Percentiles rank a stretch among this genome's conserved stretches.
Conservation (phyloP, 2,113 vertebrate genomes). For the Uria lomvia region DNA sequence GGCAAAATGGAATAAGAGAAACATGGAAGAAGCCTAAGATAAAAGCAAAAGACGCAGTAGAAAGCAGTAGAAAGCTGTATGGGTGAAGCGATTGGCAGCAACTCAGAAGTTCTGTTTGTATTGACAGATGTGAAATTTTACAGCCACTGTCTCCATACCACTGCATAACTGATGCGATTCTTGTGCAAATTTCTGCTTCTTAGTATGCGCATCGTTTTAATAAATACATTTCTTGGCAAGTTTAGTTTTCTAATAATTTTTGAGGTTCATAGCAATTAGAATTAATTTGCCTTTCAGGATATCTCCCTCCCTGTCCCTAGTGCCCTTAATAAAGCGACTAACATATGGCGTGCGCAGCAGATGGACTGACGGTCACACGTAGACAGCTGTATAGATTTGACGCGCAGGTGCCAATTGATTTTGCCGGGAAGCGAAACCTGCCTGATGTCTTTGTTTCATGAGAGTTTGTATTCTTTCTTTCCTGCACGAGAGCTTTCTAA, state of each 20-base stretch:
- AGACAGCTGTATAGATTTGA: neutral
- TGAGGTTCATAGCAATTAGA: constrained; percentile 12
- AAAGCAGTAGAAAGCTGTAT: neutral
- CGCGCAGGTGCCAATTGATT: neutral
- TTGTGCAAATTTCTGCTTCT: neutral
- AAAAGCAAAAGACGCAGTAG: neutral
- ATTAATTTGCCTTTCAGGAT: constrained; percentile 14
- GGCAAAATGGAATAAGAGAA: neutral
- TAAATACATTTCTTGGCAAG: constrained; percentile 6
- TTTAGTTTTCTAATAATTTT: neutral
- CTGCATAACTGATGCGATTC: neutral
- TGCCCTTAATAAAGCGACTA: neutral
- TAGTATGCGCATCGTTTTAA: neutral
- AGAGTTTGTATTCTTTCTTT: neutral
- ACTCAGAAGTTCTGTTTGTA: neutral
- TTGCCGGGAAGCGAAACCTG: neutral
- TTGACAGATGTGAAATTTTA: neutral
- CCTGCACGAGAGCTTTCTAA: neutral
- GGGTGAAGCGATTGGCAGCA: neutral
- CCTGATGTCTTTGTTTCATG: neutral
- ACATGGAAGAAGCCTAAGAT: neutral
- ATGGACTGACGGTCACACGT: neutral
- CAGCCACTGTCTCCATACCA: neutral
- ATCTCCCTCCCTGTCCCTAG: neutral
- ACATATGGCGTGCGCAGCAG: neutral